These are phyloP conservation scores for Anolis carolinensis DNA, from an alignment of 2,113 vertebrate genomes.

Conservation along the genomic window DNA sequence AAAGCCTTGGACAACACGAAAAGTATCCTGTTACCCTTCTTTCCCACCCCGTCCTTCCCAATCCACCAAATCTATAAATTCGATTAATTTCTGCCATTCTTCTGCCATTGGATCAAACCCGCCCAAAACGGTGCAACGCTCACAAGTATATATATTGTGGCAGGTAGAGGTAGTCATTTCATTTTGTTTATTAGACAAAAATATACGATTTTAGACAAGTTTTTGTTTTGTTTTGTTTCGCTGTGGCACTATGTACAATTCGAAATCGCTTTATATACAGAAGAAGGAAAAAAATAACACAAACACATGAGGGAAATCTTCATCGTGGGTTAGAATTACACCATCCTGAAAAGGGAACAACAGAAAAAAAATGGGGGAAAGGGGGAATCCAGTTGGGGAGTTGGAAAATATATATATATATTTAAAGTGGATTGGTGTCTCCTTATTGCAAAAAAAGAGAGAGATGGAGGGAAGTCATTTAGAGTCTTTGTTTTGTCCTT, in stretches of 20 bases:
- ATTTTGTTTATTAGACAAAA: constrained; percentile 99
- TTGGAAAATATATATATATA: constrained; percentile 76
- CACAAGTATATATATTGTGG: constrained; percentile 61
- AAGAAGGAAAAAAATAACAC: constrained; percentile 81
- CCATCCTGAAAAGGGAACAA: constrained; percentile 82
- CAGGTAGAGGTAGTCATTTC: constrained; percentile 78
- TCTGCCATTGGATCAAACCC: neutral
- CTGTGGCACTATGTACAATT: constrained; percentile 97
- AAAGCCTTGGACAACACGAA: no score
- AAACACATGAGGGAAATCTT: constrained; percentile 86
- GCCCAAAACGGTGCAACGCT: constrained; percentile 26
- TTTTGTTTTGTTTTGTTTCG: constrained; percentile 74
- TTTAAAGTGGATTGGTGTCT: constrained; percentile 80
- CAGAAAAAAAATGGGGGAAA: constrained; percentile 74
- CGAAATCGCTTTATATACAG: constrained; percentile 98
- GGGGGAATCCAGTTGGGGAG: constrained; percentile 83
- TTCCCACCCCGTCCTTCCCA: neutral
- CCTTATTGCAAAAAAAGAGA: constrained; percentile 77
- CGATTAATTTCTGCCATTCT: neutral
- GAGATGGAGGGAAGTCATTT: constrained; percentile 70
- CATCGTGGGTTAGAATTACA: constrained; percentile 76
- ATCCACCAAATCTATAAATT: neutral
- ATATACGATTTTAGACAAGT: constrained; percentile 99
- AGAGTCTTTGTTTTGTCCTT: constrained; percentile 74
- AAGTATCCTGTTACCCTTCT: no score